Evolutionary conservation across 1,140 invertebrate species (phyloP), one percentile per base, ranked within the genome.

Genomic region (Oppia nitens): DNA sequence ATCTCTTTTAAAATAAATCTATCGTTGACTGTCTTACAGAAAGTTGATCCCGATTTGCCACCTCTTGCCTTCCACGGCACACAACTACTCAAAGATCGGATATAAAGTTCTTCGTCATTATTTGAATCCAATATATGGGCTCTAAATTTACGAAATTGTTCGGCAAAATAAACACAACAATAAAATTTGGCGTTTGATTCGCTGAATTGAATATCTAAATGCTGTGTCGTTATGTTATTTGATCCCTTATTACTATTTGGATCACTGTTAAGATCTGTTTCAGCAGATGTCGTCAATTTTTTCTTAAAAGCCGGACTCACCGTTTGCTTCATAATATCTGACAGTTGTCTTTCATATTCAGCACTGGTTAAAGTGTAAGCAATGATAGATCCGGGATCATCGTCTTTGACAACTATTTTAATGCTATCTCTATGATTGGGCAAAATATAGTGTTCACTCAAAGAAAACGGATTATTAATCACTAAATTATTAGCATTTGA

Each of bases 1-100:
- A 98, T 93, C 74, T 97, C 91, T 70, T 98, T 99, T 61, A 99
- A 73, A 53, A 99, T 87, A 69, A 96, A 98, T 47, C 94, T 77
- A 72, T 98, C 92, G 75, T 98, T 93, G 82, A 71, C 75, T 20
- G 90, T 97, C 77, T 98, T 97, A 67, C 85, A 88, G 73, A 99
- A 98, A 12, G 82, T 79, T 25, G 90, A 94, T 1, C 94, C 93
- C 12, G 91, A 96, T 73, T 98, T 98, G 14, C 95, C 94, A 47
- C 93, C 95, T 25, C 23, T 27, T 26, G 94, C 91, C 26, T 87
- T 83, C 95, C 95, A 99, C 32, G 83, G 82, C 23, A 88, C 79
- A 70, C 91, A 97, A 55, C 84, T 76, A 32, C 87, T 82, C 29
- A 99, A 72, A 25, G 93, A 98, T 6, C 91, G 68, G 23, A 81